Base-by-base conservation (phyloP, 92 coral and sea anemone genomes). In the Actinernus sp. region DNA sequence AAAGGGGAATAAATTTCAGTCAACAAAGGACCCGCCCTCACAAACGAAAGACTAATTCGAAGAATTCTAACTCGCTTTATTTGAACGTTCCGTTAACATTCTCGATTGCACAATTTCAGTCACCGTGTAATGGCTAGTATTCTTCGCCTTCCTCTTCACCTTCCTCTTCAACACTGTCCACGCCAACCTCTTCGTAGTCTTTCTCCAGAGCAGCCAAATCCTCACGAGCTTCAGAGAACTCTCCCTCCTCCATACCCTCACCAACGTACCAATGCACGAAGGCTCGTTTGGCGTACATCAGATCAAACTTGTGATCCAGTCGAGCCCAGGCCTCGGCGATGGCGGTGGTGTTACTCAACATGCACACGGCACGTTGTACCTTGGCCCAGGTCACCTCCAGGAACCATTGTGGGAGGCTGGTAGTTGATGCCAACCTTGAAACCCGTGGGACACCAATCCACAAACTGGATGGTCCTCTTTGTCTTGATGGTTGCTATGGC, bases 171-270 rank as follows among this genome's bases (percentile, higher is more conserved):
- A 58, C 76, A 26, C 70, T 49, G 56, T 87, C 93, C 3, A 72
- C 73, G 27, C 93, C 93, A 48, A 88, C 93, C 49, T 87, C 93
- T 49, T 87, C 93, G 46, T 87, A 87, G 36, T 87, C 93, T 48
- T 87, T 87, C 81, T 87, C 93, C 74, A 87, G 80, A 31, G 92
- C 88, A 22, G 93, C 93, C 74, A 87, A 63, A 76, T 87, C 93
- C 53, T 87, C 93, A 41, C 93, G 93, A 33, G 94, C 94, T 34
- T 88, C 94, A 10, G 94, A 77, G 89, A 88, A 88, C 89, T 88
- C 94, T 64, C 94, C 94, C 55, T 88, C 94, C 47, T 88, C 94
- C 92, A 86, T n/a, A n/a, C n/a, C n/a, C n/a, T 86, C 92, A 32
- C 93, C 93, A 43, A 88, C 93, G 64, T 88, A 88, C 93, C 93